Evolutionary conservation across 2,113 vertebrate genomes (phyloP), one percentile per base, ranked within the genome.

Genomic region (Rhadina sibilatrix): DNA sequence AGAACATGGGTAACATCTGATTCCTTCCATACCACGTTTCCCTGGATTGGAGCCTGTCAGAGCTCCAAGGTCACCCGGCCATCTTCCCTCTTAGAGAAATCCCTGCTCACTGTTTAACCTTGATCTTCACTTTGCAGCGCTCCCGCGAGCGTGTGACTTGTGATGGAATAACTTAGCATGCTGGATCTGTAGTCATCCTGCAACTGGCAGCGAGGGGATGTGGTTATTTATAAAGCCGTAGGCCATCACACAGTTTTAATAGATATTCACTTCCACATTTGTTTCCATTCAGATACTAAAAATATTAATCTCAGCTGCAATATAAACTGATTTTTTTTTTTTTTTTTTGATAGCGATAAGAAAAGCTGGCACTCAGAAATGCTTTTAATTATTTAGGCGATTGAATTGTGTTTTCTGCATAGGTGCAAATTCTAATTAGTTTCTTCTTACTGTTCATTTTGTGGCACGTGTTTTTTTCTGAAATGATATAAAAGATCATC

Each of bases 211-310:
- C n/a, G 47, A 82, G 80, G 54, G 66, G 75, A 94, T 11, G 22
- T 49, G 83, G 83, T 80, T 94, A 94, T 94, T 94, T 96, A 95
- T 96, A 95, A 96, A 96, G 87, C 91, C 23, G 5, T 63, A 79
- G 92, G 86, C 80, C 90, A 68, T 90, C 86, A 6, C 80, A 47
- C 59, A 30, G 50, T 37, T 89, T 83, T 93, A 85, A 78, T 46
- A 75, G 83, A 57, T 13, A 9, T 61, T 79, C 1, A 2, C 79
- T 95, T 91, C 90, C 93, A 57, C 18, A 15, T 53, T 86, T 3
- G 23, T 89, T 95, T 93, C 94, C 92, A 77, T 80, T 89, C 81
- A 54, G 75, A 90, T 89, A 79, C 90, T 92, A 83, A 92, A 94
- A 94, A 86, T 95, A 82, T 68, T 91, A 81, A 93, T 93, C 68